phyloP scores from a whole-genome alignment of 2,888 invertebrate species.

The Ganaspis brasiliensis region DNA sequence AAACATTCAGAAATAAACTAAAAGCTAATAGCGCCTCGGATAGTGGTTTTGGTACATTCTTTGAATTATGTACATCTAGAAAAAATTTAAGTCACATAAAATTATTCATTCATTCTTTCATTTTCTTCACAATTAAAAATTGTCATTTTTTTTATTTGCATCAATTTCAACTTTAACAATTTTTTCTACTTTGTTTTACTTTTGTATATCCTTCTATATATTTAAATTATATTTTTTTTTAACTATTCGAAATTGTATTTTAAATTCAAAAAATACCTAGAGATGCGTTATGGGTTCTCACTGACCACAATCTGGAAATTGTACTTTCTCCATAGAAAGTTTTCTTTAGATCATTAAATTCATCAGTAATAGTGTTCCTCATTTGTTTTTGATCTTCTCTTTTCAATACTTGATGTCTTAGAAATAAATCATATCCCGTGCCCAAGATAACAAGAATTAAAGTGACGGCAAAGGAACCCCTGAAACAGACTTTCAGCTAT shows the following conservation, averaged over 20 bases:
- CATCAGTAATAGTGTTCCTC: slow-evolving; percentile 50
- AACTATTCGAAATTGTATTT: not conserved
- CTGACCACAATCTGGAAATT: slow-evolving; percentile 66
- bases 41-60: slow-evolving; percentile 65
- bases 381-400: slow-evolving; percentile 53
- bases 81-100: slow-evolving; percentile 25
- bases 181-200: no score
- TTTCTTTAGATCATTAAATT: slow-evolving; percentile 50
- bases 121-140: not conserved
- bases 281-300: slow-evolving; percentile 68
- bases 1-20: slow-evolving; percentile 72
- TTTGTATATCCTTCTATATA: not conserved
- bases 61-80: slow-evolving; percentile 66
- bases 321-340: slow-evolving; percentile 62
- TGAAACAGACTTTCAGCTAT: slow-evolving; percentile 53
- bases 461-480: slow-evolving; percentile 70
- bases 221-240: not conserved
- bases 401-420: slow-evolving; percentile 65
- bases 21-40: slow-evolving; percentile 72
- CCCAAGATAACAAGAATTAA: slow-evolving; percentile 78
- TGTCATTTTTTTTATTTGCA: not conserved
- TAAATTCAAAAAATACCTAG: slow-evolving; percentile 60
- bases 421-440: slow-evolving; percentile 80
- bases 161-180: no score
- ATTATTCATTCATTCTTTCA: not conserved